phyloP scores from a whole-genome alignment of 2,888 invertebrate genomes.

The Augiades crinisus region DNA sequence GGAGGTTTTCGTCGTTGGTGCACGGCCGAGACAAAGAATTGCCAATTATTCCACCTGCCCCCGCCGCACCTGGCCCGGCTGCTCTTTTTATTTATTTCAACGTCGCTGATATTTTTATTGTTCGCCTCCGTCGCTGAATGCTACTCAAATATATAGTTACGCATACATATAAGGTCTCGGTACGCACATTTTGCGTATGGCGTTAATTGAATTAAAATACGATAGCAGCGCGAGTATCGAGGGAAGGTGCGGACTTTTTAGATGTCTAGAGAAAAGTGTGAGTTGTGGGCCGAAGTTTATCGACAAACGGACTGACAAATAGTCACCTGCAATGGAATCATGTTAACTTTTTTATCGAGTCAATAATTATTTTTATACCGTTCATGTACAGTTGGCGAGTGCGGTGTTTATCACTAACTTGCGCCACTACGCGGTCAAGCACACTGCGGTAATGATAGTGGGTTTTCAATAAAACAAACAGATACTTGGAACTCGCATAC shows the following conservation, averaged over 20 bases:
- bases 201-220: slow-evolving; percentile 29
- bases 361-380: slow-evolving; percentile 5
- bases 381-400: slow-evolving; percentile 1
- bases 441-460: slow-evolving; percentile 11
- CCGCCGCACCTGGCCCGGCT: slow-evolving; percentile 74
- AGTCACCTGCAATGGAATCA: slow-evolving; percentile 13
- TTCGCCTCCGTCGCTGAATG: slow-evolving; percentile 61
- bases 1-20: slow-evolving; percentile 57
- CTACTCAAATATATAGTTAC: slow-evolving; percentile 49
- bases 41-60: slow-evolving; percentile 80
- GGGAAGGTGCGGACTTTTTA: slow-evolving; percentile 18
- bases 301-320: slow-evolving; percentile 15
- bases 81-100: slow-evolving; percentile 78
- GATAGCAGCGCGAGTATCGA: slow-evolving; percentile 6
- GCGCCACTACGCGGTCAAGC: slow-evolving; percentile 4
- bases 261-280: slow-evolving; percentile 15
- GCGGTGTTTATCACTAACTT: slow-evolving; percentile 5
- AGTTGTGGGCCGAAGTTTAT: slow-evolving; percentile 5
- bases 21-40: slow-evolving; percentile 76
- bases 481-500: neutral
- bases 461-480: slow-evolving; percentile 7
- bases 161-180: slow-evolving; percentile 13
- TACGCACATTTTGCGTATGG: slow-evolving; percentile 31
- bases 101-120: slow-evolving; percentile 78
- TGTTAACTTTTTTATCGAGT: neutral